Evolutionary conservation across 2,888 invertebrate genomes (phyloP).

Genomic region (Steromphala cineraria): DNA sequence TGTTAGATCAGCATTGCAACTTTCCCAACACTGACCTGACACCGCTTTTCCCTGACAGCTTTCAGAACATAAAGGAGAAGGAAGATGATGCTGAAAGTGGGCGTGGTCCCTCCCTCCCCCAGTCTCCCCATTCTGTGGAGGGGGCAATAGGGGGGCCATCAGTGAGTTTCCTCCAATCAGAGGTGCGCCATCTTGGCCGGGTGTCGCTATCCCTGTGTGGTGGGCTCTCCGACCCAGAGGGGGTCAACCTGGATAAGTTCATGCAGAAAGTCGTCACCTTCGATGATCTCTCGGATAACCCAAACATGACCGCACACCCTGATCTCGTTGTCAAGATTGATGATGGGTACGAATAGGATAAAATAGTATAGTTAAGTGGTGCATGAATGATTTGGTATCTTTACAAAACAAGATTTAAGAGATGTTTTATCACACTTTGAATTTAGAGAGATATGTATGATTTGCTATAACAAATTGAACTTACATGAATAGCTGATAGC

Average conservation of each 20-base stretch:
- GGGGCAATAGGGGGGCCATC: constrained; percentile 79
- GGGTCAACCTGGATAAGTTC: constrained; percentile 81
- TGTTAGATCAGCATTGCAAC: too few species aligned
- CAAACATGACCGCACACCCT: constrained; percentile 84
- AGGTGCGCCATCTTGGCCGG: constrained; percentile 75
- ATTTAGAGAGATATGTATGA: too few species aligned
- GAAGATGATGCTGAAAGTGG: constrained; percentile 97
- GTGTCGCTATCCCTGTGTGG: constrained; percentile 88
- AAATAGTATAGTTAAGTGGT: too few species aligned
- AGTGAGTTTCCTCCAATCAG: constrained; percentile 50
- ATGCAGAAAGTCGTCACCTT: constrained; percentile 80
- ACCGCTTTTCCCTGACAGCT: constrained; percentile 19
- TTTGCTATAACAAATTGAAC: too few species aligned
- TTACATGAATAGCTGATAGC: too few species aligned
- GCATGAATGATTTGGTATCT: too few species aligned
- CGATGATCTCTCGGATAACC: constrained; percentile 81
- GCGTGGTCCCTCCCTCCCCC: constrained; percentile 95
- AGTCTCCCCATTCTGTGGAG: constrained; percentile 90
- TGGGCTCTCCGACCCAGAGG: constrained; percentile 76
- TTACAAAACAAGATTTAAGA: too few species aligned
- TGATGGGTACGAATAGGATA: constrained; percentile 80
- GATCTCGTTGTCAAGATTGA: constrained; percentile 89
- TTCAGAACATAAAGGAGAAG: constrained; percentile 49
- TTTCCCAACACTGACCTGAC: too few species aligned
- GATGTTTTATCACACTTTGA: too few species aligned